phyloP scores from a whole-genome alignment of 2,797 vertebrate genomes.

The Paedocypris micromegethes region DNA sequence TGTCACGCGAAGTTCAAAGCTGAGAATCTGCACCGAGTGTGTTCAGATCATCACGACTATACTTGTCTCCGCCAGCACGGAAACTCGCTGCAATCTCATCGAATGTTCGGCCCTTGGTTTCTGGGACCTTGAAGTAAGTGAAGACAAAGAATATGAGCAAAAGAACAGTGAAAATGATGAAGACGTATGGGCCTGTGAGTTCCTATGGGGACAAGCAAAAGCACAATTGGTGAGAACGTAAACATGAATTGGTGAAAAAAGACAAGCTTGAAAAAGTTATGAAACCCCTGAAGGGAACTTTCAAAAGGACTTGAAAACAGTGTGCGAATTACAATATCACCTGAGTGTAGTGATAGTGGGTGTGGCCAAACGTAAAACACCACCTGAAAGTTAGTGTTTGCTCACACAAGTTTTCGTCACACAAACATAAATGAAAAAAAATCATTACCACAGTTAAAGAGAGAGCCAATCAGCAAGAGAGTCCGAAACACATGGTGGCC shows the following conservation, averaged over 20 bases:
- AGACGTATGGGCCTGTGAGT: constrained; percentile 89
- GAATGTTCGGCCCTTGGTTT: constrained; percentile 91
- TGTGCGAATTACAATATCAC: too few species aligned
- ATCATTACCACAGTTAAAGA: too few species aligned
- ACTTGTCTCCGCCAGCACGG: constrained; percentile 73
- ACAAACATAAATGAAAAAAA: too few species aligned
- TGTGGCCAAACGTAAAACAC: too few species aligned
- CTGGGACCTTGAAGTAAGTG: constrained; percentile 96
- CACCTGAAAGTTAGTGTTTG: too few species aligned
- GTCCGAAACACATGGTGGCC: too few species aligned
- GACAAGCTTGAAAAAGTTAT: not conserved
- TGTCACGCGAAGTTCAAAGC: constrained; percentile 64
- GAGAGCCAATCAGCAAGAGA: too few species aligned
- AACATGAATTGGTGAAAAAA: not conserved
- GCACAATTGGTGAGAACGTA: constrained; percentile 1
- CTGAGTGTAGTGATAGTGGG: too few species aligned
- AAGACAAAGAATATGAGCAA: constrained; percentile 90
- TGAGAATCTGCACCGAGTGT: constrained; percentile 84
- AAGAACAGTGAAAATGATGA: constrained; percentile 91
- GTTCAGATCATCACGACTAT: constrained; percentile 82
- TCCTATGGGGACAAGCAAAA: constrained; percentile 62
- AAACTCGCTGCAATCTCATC: constrained; percentile 90
- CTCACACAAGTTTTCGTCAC: too few species aligned
- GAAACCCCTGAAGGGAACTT: too few species aligned
- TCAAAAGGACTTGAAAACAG: too few species aligned